Conservation (phyloP, 1,140 invertebrate species). For the Panonychus citri region DNA sequence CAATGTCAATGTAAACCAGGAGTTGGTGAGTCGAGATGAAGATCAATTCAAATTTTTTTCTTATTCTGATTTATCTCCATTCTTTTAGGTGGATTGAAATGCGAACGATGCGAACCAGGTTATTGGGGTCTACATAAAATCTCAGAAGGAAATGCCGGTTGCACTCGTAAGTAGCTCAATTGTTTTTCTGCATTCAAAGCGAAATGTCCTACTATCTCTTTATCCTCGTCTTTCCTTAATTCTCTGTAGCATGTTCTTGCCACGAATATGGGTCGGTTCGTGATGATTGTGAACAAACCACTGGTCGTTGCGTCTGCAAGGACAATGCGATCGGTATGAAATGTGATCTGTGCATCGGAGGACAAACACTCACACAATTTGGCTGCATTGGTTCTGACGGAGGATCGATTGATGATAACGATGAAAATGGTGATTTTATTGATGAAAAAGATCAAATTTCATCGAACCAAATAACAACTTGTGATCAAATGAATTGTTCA, state of each 20-base stretch:
- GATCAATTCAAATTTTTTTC: not conserved
- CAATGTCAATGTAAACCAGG: slow-evolving; percentile 64
- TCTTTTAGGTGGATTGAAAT: slow-evolving; percentile 43
- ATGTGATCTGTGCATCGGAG: slow-evolving; percentile 53
- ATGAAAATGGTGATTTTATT: not conserved
- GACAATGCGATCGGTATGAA: slow-evolving; percentile 43
- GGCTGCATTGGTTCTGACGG: slow-evolving; percentile 39
- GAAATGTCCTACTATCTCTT: not conserved
- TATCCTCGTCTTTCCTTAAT: not conserved
- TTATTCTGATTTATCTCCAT: not conserved
- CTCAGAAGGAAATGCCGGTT: slow-evolving; percentile 51
- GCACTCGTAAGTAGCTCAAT: slow-evolving; percentile 49
- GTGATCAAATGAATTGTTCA: slow-evolving; percentile 32
- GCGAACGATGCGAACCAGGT: slow-evolving; percentile 55
- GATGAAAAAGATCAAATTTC: too few relatives aligned
- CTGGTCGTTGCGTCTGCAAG: slow-evolving; percentile 38
- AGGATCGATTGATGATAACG: not conserved
- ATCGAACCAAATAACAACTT: slow-evolving; percentile 17
- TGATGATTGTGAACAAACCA: slow-evolving; percentile 61
- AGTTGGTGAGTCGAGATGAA: slow-evolving; percentile 40
- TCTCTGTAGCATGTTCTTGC: slow-evolving; percentile 25
- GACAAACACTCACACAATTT: slow-evolving; percentile 41
- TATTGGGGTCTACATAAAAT: slow-evolving; percentile 72
- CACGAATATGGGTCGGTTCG: slow-evolving; percentile 45
- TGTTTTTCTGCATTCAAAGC: too few relatives aligned